These are phyloP conservation scores for Pterophyllum scalare DNA, from an alignment of 2,113 vertebrate genomes.

Conservation along the genomic window DNA sequence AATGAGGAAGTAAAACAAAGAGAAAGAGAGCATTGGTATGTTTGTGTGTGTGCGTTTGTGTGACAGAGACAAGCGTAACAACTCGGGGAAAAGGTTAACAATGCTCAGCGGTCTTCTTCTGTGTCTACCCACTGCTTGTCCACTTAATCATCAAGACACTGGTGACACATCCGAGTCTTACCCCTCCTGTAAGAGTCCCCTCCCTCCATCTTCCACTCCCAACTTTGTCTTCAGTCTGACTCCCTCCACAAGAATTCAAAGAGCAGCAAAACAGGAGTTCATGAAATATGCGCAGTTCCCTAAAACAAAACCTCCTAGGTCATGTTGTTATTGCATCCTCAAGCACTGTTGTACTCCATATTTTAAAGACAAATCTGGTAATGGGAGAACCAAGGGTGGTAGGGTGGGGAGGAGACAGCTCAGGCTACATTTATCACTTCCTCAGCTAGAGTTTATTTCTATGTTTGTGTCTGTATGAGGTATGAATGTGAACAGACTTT, in stretches of 20 bases:
- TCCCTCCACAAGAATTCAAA: conserved; percentile 58
- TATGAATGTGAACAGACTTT: conserved; percentile 38
- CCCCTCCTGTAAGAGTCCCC: conserved; percentile 22
- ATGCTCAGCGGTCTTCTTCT: conserved; percentile 50
- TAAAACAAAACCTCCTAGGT: conserved; percentile 65
- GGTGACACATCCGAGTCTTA: conserved; percentile 55
- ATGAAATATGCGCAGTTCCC: conserved; percentile 73
- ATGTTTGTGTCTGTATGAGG: conserved; percentile 20
- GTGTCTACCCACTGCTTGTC: conserved; percentile 54
- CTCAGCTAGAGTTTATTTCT: conserved; percentile 22
- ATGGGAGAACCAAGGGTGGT: conserved; percentile 45
- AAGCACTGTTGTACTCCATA: conserved; percentile 43
- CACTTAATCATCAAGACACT: conserved; percentile 60
- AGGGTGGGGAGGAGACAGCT: background rate
- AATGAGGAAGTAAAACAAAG: background rate
- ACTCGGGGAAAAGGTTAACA: conserved; percentile 57
- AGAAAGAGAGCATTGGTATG: background rate
- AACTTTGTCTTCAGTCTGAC: conserved; percentile 16
- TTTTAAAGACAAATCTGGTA: conserved; percentile 61
- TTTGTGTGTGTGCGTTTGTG: conserved; percentile 12
- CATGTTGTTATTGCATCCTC: conserved; percentile 45
- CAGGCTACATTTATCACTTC: conserved; percentile 26
- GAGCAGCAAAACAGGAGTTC: conserved; percentile 51
- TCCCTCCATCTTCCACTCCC: background rate
- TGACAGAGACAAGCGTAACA: conserved; percentile 36